Evolutionary conservation across 2,797 vertebrate genomes (phyloP).

Genomic region (Dendrocincla fuliginosa): DNA sequence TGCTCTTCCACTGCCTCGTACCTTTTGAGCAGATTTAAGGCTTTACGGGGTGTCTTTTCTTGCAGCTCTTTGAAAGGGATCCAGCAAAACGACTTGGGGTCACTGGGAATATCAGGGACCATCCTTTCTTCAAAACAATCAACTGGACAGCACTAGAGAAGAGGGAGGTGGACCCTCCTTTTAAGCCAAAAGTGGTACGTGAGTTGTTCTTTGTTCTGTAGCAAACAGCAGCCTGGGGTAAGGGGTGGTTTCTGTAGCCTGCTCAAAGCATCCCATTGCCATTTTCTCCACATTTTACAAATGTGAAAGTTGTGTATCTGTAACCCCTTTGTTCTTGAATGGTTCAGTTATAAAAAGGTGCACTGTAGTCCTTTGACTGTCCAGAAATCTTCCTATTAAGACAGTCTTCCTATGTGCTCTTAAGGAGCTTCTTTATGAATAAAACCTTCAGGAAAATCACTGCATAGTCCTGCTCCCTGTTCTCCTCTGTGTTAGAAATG

Average conservation of each 20-base stretch:
- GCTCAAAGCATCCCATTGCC: neutral
- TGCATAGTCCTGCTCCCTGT: neutral
- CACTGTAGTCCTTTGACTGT: neutral
- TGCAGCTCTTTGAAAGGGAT: constrained; percentile 92
- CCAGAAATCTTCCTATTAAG: neutral
- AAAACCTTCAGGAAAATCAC: neutral
- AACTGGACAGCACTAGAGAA: constrained; percentile 90
- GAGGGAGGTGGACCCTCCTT: constrained; percentile 86
- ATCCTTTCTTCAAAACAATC: constrained; percentile 91
- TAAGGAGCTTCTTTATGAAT: neutral
- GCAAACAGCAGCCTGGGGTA: too few relatives aligned
- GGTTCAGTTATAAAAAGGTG: neutral
- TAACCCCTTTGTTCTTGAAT: neutral
- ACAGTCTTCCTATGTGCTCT: rapidly evolving
- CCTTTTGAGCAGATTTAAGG: neutral
- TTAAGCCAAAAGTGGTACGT: constrained; percentile 96
- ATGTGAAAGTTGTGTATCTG: neutral
- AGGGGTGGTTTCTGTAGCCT: neutral
- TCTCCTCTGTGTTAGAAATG: neutral
- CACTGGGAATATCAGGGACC: constrained; percentile 85
- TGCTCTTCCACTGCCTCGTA: neutral
- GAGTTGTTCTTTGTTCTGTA: neutral
- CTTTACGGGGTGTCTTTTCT: neutral
- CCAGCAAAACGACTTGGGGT: constrained; percentile 86
- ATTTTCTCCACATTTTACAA: neutral